Evolutionary conservation across 1,140 invertebrate species (phyloP), one percentile per base, ranked within the genome.

Genomic region (Mylabris phalerata): DNA sequence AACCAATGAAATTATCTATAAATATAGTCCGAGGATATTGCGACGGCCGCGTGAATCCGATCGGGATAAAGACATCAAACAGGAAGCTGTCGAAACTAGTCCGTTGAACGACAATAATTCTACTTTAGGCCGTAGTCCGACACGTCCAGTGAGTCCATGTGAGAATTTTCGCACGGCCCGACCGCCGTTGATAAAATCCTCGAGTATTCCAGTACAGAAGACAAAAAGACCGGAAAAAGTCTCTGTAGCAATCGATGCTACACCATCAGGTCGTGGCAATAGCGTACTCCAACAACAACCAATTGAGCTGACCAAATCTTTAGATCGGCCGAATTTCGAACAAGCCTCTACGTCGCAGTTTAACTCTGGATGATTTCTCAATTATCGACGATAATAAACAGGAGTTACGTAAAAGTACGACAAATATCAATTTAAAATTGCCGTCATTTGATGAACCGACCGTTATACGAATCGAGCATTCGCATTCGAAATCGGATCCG

Each of bases 401-500:
- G 47, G 74, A 76, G 65, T 70, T 72, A 2, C 77, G 73, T 48
- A 78, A 75, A 61, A 80, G 79, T 62, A 71, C 73, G 10, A 71
- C 61, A 2, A 71, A 54, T 50, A 73, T 80, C n/a, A 79, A 76
- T 50, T 64, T 80, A 13, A 73, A 74, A 52, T 48, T 52, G 55
- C 38, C 62, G 63, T 13, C 63, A 9, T 48, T 59, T 11, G 59
- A 58, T 24, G 61, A 66, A 32, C 61, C 64, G 5, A 69, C 56
- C 10, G 63, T 46, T 58, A 70, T 81, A n/a, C 76, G 76, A 69
- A 80, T 82, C 61, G 80, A 82, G 52, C 85, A 89, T 70, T 79
- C 82, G 50, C 86, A 89, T 77, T 87, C 87, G n/a, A 79, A 78
- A 50, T 89, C 87, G 32, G 87, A 90, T 74, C 83, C 84, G 0